These are phyloP conservation scores for Ameiurus melas DNA, from an alignment of 2,113 vertebrate species.

Conservation along the genomic window DNA sequence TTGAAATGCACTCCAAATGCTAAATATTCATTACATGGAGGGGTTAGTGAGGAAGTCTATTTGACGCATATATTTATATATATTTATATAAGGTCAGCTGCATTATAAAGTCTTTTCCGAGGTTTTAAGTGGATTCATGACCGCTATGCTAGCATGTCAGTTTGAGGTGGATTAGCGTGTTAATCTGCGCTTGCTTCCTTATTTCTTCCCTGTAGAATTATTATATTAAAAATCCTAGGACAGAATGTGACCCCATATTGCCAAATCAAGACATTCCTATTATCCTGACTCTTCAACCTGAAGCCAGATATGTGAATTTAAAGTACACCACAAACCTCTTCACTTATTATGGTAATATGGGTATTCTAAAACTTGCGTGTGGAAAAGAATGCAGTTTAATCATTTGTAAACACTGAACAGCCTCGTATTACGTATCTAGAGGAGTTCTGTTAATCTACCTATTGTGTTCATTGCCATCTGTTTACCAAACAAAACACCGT, in stretches of 20 bases:
- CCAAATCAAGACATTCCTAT: neutral
- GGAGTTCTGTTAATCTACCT: neutral
- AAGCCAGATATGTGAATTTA: neutral
- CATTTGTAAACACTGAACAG: neutral
- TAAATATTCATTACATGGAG: conserved; percentile 11
- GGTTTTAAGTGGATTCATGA: neutral
- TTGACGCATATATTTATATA: neutral
- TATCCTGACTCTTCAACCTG: neutral
- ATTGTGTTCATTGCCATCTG: neutral
- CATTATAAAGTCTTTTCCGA: neutral
- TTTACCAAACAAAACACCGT: neutral
- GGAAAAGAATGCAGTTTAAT: neutral
- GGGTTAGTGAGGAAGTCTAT: conserved; percentile 13
- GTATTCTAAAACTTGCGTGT: neutral
- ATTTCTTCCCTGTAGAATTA: neutral
- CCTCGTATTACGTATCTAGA: neutral
- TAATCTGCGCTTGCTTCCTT: neutral
- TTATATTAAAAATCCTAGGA: neutral
- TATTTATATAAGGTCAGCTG: neutral
- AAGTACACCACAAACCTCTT: neutral
- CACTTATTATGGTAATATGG: neutral
- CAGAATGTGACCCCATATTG: neutral
- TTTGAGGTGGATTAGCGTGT: neutral
- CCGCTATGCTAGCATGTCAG: conserved; percentile 7
- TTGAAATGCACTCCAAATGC: conserved; percentile 36